Base-by-base conservation (phyloP, 2,797 vertebrate genomes). In the Gymnoscopelus microlampas region DNA sequence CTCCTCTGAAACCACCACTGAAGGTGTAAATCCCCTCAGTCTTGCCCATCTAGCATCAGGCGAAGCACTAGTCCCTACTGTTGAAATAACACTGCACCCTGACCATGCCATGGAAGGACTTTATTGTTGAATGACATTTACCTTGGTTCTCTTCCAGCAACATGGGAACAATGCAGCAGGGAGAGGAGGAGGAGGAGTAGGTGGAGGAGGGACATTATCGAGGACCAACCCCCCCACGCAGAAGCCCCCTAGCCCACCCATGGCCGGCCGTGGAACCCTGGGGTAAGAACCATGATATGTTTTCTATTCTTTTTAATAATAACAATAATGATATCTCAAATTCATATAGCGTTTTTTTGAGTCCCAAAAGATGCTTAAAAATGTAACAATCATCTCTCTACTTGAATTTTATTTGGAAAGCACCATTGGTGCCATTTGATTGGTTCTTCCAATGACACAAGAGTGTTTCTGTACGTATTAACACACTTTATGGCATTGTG, bases 151-250 rank as follows among this genome's bases (percentile, higher is more conserved):
- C 48, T 44, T 73, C n/a, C 51, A 93, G 94, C 94, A 99, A 96
- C 98, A 99, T 89, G 98, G 97, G 84, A 98, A 96, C 93, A 98
- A 96, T 90, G 96, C 97, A 60, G 95, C 95, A 78, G 95, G 93
- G 26, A 80, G 92, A 72, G 90, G 90, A 13, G 79, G 94, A 91
- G 39, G 26, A 29, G 26, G 26, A 29, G 19, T 5, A 29, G 32
- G 32, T 9, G 39, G 39, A 44, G 93, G 93, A 89, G 97, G 96
- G 88, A 99, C 97, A 4, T 89, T 99, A 83, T 98, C 97, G 73
- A 96, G 98, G 94, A 98, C 97, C 92, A 99, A 96, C 91, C 98
- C 98, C 60, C 98, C 98, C 13, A 97, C 97, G 79, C 98, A 99
- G 92, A 99, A 99, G 88, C 98, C 98, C 68, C 98, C 98, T 3